These are phyloP conservation scores for Gallinago media DNA, from an alignment of 2,113 vertebrate species.

Conservation along the genomic window DNA sequence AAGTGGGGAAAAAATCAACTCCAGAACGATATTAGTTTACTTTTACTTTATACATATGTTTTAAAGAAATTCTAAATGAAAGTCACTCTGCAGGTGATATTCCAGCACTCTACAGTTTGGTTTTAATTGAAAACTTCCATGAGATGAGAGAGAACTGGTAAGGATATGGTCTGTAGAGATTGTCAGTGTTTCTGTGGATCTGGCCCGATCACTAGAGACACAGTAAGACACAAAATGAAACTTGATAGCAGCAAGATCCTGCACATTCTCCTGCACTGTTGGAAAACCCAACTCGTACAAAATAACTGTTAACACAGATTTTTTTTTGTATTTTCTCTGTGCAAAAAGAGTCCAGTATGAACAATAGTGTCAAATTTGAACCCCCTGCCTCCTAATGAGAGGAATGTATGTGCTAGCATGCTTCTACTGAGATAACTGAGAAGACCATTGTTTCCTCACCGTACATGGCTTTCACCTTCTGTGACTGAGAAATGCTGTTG, in stretches of 20 bases:
- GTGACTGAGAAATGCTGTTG: conserved; percentile 23
- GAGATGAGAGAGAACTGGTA: not conserved
- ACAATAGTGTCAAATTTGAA: not conserved
- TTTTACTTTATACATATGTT: not conserved
- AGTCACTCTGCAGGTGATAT: not conserved
- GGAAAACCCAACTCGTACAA: not conserved
- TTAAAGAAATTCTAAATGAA: not conserved
- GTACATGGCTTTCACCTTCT: not conserved
- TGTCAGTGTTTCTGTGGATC: rapidly evolving
- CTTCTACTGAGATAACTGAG: not conserved
- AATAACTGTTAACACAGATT: not conserved
- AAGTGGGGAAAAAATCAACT: not conserved
- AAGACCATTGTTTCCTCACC: not conserved
- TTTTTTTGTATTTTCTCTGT: not conserved
- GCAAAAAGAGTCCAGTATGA: not conserved
- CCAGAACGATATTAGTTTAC: not conserved
- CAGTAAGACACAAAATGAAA: not conserved
- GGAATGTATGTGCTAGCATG: not conserved
- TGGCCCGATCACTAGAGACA: not conserved
- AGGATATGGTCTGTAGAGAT: not conserved
- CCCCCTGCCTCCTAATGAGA: not conserved
- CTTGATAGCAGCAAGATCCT: not conserved
- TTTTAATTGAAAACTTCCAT: not conserved
- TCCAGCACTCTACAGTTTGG: not conserved
- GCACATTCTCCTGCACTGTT: not conserved